Base-by-base conservation (phyloP, 2,888 invertebrate species). In the Drosophila atripex region DNA sequence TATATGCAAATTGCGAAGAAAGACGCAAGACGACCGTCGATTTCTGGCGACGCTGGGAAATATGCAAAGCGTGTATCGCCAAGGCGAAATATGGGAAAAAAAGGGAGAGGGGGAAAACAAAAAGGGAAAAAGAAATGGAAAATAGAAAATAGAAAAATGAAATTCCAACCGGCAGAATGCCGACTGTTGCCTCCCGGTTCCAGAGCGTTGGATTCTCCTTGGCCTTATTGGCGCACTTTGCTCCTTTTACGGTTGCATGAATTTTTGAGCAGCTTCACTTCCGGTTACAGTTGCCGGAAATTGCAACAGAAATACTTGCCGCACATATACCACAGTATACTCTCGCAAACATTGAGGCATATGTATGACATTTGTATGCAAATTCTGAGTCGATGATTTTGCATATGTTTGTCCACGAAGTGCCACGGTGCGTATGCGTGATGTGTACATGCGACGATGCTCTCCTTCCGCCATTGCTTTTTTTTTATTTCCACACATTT, bases 221-320 rank as follows among this genome's bases (percentile, higher is more conserved):
- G 53, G 57, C 56, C 53, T 85, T 82, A 82, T 83, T 83, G 85
- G 75, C 75, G 79, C 72, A 76, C 82, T 79, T 77, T 77, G 75
- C 77, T 79, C 75, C 76, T 83, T 86, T 86, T 86, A 86, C 78
- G 77, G 83, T 73, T 80, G 86, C 80, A 78, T 78, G 80, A 69
- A 84, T 86, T 86, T 83, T 78, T 83, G 83, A 84, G 73, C 71
- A 86, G 77, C 69, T 74, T 75, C 77, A 77, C 83, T 83, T 84
- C 84, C 86, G 80, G 78, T 75, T 80, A 71, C 71, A 72, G 61
- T 66, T 73, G 80, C 78, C 83, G 84, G 86, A 84, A 84, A 84
- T 84, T 84, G 84, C 83, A 86, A 76, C 75, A 75, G 74, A 76
- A 83, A 83, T 74, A 72, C 71, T 71, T 71, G 57, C 43, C 58